phyloP scores from a whole-genome alignment of 1,140 invertebrate genomes.

The Nomia melanderi region DNA sequence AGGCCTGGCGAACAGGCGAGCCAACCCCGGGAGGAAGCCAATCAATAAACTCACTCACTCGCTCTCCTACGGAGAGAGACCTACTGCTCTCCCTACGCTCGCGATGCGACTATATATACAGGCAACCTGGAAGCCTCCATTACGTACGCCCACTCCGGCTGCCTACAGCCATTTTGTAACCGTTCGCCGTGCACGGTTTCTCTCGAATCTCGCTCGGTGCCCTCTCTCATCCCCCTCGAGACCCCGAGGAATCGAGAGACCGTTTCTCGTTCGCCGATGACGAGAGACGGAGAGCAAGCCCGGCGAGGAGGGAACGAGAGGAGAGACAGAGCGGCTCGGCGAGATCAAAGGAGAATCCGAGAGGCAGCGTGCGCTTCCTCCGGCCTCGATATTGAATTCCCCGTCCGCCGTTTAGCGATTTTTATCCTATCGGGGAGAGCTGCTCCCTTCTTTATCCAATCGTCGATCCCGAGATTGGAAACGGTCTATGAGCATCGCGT shows the following conservation, averaged over 20 bases:
- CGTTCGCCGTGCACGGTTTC: constrained; percentile 64
- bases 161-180: constrained; percentile 80
- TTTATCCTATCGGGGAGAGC: not conserved
- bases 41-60: constrained; percentile 79
- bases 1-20: constrained; percentile 66
- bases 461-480: constrained; percentile 2
- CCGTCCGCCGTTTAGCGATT: constrained; percentile 3
- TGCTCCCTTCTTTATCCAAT: constrained; percentile 4
- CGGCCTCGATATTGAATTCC: constrained; percentile 21
- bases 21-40: constrained; percentile 78
- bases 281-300: constrained; percentile 7
- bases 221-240: constrained; percentile 47
- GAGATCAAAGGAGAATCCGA: constrained; percentile 1
- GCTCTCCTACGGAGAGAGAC: constrained; percentile 72
- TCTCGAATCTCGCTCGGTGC: constrained; percentile 37
- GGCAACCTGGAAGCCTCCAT: constrained; percentile 76
- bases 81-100: constrained; percentile 70
- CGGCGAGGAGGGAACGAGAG: not conserved
- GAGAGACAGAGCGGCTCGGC: constrained; percentile 5
- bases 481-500: not conserved
- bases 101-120: constrained; percentile 58
- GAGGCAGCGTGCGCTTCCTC: not conserved
- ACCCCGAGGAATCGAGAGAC: constrained; percentile 29
- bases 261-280: constrained; percentile 2
- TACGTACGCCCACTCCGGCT: constrained; percentile 79